phyloP scores from a whole-genome alignment of 2,113 vertebrate genomes.

The Charadrius vociferus region DNA sequence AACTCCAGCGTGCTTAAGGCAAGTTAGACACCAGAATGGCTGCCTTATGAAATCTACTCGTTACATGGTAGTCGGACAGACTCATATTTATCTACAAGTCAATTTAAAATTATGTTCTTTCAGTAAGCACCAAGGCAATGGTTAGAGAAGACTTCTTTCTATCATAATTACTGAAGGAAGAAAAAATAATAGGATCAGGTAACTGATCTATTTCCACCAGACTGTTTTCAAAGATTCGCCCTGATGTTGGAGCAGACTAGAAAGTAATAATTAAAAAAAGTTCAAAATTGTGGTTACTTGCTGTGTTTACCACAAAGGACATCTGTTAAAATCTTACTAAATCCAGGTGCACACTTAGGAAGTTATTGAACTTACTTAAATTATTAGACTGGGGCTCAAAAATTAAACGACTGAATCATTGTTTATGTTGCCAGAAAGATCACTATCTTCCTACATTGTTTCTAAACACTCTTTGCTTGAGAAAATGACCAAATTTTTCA shows the following conservation, averaged over 20 bases:
- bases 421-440: conserved; percentile 12
- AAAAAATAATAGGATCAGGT: background rate
- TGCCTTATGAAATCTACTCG: background rate
- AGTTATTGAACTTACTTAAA: background rate
- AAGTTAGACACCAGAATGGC: background rate
- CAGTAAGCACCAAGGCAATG: background rate
- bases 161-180: background rate
- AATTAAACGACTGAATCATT: background rate
- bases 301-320: background rate
- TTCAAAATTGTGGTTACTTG: background rate
- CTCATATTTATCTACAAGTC: background rate
- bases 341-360: background rate
- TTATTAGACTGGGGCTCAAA: background rate
- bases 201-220: background rate
- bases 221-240: background rate
- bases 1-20: background rate
- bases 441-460: background rate
- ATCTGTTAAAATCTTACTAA: background rate
- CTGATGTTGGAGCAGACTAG: background rate
- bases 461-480: conserved; percentile 20
- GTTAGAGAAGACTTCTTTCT: background rate
- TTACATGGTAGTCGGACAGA: background rate
- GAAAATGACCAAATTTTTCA: conserved; percentile 2
- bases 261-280: background rate
- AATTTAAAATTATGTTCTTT: background rate